phyloP scores from a whole-genome alignment of 2,797 vertebrate genomes.

The Picus viridis region DNA sequence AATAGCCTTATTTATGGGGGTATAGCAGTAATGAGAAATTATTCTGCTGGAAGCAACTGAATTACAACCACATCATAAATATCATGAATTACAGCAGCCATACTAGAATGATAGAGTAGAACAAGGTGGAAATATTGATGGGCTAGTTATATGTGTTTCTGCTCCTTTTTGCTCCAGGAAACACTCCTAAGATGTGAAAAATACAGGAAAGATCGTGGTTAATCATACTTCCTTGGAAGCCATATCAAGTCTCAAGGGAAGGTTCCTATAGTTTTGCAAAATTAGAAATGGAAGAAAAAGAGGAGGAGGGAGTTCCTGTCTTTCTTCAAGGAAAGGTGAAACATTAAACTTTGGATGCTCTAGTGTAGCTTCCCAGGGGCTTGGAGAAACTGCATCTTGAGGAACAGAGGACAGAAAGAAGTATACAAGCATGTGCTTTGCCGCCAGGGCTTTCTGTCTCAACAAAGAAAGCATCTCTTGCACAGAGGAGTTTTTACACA shows the following conservation, averaged over 20 bases:
- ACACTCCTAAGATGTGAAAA: neutral
- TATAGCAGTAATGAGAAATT: neutral
- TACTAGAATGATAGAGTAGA: neutral
- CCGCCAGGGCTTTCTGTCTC: fast-evolving
- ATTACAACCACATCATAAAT: neutral
- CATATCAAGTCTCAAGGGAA: neutral
- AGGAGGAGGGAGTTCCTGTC: fast-evolving
- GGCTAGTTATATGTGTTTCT: neutral
- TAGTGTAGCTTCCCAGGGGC: neutral
- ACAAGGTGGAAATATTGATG: neutral
- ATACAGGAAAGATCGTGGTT: neutral
- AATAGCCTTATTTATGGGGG: neutral
- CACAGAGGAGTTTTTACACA: neutral
- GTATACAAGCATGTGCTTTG: neutral
- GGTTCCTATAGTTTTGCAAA: neutral
- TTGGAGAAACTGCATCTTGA: neutral
- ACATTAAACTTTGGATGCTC: neutral
- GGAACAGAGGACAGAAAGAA: neutral
- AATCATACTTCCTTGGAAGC: neutral
- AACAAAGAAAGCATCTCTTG: neutral
- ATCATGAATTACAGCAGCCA: neutral
- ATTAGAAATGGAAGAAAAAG: neutral
- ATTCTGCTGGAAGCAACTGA: neutral
- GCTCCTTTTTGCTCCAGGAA: neutral
- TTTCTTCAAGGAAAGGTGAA: neutral